Percentiles rank a stretch among this genome's conserved stretches.
These are phyloP conservation scores for Oxycera nigricornis DNA, from an alignment of 2,888 invertebrate genomes.

Conservation along the genomic window DNA sequence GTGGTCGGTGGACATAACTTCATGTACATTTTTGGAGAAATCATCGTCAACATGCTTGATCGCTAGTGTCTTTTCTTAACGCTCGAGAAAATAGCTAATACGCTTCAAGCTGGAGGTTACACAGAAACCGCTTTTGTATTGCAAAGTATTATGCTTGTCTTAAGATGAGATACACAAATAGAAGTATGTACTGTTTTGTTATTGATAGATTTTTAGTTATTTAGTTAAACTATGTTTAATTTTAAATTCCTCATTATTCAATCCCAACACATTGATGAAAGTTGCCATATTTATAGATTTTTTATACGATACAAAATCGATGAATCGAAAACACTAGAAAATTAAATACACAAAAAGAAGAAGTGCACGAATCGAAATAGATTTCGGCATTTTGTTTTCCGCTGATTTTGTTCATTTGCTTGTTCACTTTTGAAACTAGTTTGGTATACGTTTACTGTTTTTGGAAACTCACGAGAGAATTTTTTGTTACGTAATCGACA, in stretches of 20 bases:
- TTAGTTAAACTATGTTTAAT: background rate
- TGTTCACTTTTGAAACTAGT: background rate
- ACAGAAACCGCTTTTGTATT: background rate
- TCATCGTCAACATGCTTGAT: no score
- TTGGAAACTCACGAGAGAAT: background rate
- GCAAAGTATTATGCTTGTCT: background rate
- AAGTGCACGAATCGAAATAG: background rate
- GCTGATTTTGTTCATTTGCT: background rate
- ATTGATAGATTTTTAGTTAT: background rate
- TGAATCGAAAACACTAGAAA: background rate
- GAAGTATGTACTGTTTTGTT: background rate
- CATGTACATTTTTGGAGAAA: no score
- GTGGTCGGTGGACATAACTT: no score
- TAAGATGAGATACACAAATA: background rate
- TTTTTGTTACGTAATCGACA: background rate
- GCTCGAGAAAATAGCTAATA: background rate
- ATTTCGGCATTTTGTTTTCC: background rate
- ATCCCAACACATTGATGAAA: conserved; percentile 2
- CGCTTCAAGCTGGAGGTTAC: background rate
- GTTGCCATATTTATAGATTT: conserved; percentile 38
- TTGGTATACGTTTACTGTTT: background rate
- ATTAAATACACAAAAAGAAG: background rate
- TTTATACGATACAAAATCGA: conserved; percentile 24
- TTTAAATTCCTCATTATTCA: background rate
- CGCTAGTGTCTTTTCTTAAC: no score